Evolutionary conservation across 2,113 vertebrate species (phyloP).

Genomic region (Oncorhynchus keta): DNA sequence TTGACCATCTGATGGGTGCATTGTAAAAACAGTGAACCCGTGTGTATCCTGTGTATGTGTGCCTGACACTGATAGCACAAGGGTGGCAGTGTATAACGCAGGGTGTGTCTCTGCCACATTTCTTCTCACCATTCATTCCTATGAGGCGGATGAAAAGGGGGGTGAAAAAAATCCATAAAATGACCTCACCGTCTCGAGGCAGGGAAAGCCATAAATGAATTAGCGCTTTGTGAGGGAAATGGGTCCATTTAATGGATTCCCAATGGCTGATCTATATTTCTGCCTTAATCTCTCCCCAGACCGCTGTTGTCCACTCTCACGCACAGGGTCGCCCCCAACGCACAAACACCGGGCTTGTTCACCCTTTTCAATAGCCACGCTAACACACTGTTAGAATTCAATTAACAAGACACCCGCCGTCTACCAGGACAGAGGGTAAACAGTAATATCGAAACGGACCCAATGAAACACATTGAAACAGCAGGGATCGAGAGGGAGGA

Average conservation of each 20-base stretch:
- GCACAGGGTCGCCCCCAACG: conserved; percentile 10
- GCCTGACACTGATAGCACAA: conserved; percentile 17
- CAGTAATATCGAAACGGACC: background rate
- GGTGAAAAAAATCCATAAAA: conserved; percentile 61
- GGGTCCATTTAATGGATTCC: conserved; percentile 52
- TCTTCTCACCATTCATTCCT: conserved; percentile 59
- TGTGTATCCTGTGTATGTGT: conserved; percentile 58
- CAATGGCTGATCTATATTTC: conserved; percentile 56
- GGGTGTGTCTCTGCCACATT: background rate
- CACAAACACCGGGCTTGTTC: background rate
- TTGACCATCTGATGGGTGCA: conserved; percentile 13
- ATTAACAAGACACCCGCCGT: background rate
- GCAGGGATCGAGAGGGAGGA: background rate
- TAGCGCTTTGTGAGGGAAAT: conserved; percentile 60
- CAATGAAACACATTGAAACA: conserved; percentile 33
- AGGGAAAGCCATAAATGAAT: conserved; percentile 69
- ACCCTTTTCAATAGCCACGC: background rate
- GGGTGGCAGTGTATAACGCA: conserved; percentile 12
- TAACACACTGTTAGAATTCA: background rate
- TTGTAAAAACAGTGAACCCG: conserved; percentile 39
- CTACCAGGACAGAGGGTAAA: conserved; percentile 36
- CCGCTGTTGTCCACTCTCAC: conserved; percentile 22
- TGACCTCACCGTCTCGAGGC: conserved; percentile 67
- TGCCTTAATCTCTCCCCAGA: conserved; percentile 39
- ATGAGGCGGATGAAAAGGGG: conserved; percentile 18